Conservation (phyloP, 2,113 vertebrate genomes). For the Zosterops japonicus region DNA sequence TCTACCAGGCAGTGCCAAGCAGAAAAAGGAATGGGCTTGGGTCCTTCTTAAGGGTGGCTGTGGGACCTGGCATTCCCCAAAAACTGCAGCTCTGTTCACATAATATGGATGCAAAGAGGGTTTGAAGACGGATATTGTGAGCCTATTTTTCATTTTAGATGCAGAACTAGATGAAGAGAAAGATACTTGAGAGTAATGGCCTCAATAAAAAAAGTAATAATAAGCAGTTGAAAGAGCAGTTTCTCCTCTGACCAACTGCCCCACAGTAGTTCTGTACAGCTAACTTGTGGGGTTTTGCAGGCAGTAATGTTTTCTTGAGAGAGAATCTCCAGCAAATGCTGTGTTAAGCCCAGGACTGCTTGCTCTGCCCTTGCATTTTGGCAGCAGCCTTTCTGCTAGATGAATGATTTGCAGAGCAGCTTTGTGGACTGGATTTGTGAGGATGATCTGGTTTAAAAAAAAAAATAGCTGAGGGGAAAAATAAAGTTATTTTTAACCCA, state of each 20-base stretch:
- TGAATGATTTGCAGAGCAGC: slow-evolving; percentile 1
- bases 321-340: neutral
- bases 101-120: neutral
- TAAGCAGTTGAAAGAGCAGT: neutral
- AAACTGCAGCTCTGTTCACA: neutral
- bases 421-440: slow-evolving; percentile 14
- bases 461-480: neutral
- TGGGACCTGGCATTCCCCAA: neutral
- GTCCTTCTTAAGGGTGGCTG: neutral
- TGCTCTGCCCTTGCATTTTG: neutral
- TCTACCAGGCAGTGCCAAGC: neutral
- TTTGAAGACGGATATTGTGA: neutral
- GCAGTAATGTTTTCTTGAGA: neutral
- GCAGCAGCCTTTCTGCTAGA: neutral
- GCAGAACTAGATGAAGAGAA: neutral
- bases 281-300: neutral
- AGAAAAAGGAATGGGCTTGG: neutral
- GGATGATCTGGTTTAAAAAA: slow-evolving; percentile 29
- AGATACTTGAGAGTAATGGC: neutral
- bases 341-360: neutral
- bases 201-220: neutral
- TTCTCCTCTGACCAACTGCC: neutral
- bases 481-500: slow-evolving; percentile 34
- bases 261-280: neutral
- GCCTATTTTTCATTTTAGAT: neutral